A percentile compares a stretch with the other conserved stretches of the same genome.
Evolutionary conservation across 2,888 invertebrate species (phyloP).

Genomic region (Heliconius sara): DNA sequence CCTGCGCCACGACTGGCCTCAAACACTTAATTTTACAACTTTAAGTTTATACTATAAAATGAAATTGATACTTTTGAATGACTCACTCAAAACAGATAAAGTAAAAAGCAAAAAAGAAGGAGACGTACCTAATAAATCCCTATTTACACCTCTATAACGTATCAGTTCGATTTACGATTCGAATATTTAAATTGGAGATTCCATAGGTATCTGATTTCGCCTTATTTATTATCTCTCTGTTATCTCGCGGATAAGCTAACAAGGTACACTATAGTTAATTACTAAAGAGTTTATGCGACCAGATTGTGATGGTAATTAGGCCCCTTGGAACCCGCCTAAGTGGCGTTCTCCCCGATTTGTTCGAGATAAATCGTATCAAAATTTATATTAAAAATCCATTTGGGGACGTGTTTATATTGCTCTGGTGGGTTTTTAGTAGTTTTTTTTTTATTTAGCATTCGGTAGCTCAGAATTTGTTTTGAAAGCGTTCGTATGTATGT

Average conservation of each 20-base stretch:
- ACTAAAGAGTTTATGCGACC: slow-evolving; percentile 79
- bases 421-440: slow-evolving; percentile 35
- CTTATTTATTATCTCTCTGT: slow-evolving; percentile 60
- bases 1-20: too few species aligned
- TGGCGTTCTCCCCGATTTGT: slow-evolving; percentile 79
- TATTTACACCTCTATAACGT: slow-evolving; percentile 42
- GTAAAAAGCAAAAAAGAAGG: neutral
- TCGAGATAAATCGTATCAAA: slow-evolving; percentile 68
- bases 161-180: slow-evolving; percentile 42
- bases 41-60: neutral
- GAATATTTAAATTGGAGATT: slow-evolving; percentile 52
- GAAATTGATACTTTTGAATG: neutral
- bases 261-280: slow-evolving; percentile 73
- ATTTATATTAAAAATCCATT: slow-evolving; percentile 58
- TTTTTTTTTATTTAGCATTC: neutral
- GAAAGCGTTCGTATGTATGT: slow-evolving; percentile 11
- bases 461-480: slow-evolving; percentile 26
- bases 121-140: slow-evolving; percentile 31
- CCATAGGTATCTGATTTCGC: slow-evolving; percentile 61
- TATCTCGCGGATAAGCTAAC: slow-evolving; percentile 63
- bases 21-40: too few species aligned
- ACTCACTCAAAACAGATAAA: neutral
- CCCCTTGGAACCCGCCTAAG: slow-evolving; percentile 65
- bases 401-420: slow-evolving; percentile 46
- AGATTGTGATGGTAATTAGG: slow-evolving; percentile 80